Evolutionary conservation across 2,888 invertebrate genomes (phyloP).

Genomic region (Meandrusa payeni): DNA sequence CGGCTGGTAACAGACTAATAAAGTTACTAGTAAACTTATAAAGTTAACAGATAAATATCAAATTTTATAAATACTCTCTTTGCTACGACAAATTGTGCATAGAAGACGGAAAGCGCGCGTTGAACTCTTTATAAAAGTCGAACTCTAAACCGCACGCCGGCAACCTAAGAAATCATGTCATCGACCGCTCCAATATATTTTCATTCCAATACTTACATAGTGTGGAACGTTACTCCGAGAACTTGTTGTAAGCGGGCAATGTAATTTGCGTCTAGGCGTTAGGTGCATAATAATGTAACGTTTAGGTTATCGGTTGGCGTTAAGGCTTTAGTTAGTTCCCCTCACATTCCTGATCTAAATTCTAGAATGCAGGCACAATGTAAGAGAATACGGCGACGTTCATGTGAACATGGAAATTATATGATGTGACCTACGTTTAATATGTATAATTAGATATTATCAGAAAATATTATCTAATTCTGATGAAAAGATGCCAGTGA

Average conservation of each 20-base stretch:
- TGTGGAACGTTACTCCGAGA: background rate
- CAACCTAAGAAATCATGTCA: constrained; percentile 19
- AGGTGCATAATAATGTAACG: constrained; percentile 34
- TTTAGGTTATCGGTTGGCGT: constrained; percentile 23
- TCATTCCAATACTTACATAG: constrained; percentile 8
- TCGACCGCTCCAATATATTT: constrained; percentile 8
- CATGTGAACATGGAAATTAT: too few species aligned
- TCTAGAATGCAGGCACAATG: constrained; percentile 10
- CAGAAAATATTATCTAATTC: too few species aligned
- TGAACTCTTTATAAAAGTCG: constrained; percentile 70
- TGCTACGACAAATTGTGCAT: constrained; percentile 10
- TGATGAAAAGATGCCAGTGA: too few species aligned
- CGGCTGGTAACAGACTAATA: too few species aligned
- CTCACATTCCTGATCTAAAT: constrained; percentile 28
- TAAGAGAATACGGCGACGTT: constrained; percentile 1
- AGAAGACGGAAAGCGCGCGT: constrained; percentile 51
- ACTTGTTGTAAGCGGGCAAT: constrained; percentile 5
- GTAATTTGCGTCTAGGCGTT: constrained; percentile 25
- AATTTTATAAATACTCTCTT: background rate
- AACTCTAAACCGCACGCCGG: constrained; percentile 34
- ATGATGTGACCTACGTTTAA: too few species aligned
- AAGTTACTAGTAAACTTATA: too few species aligned
- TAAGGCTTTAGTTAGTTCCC: constrained; percentile 27
- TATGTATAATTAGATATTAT: too few species aligned
- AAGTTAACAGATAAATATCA: too few species aligned